Evolutionary conservation across 1,140 invertebrate genomes (phyloP), one percentile per base, ranked within the genome.

Genomic region (Limonius californicus): DNA sequence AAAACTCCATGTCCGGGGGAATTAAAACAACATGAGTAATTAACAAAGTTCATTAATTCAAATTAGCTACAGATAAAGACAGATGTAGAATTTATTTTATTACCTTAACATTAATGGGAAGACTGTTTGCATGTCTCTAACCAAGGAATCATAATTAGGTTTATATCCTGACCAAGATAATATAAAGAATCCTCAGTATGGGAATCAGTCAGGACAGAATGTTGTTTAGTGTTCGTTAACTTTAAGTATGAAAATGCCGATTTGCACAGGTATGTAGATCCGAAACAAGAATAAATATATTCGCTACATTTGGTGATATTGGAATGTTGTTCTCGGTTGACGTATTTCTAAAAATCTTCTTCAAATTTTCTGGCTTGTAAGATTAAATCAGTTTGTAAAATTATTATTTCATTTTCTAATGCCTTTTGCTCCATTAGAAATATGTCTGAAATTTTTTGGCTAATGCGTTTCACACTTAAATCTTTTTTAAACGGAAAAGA

Each of bases 381-480:
- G 54, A 61, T 65, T 61, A 65, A 23, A 60, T 61, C n/a, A n/a
- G n/a, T 32, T 59, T 59, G 57, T 59, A 43, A 59, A 47, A 20
- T 59, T 45, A 27, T 47, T 61, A 61, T 65, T 65, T 65, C 53
- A 57, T 65, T 61, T 65, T 65, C 43, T 14, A 39, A 39, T 9
- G 35, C 35, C 8, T 39, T 39, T 12, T 39, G 35, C 8, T 39
- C 11, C 35, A 39, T 57, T 53, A 61, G 0, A 61, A 61, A 61
- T 61, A 61, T 57, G 16, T 16, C 63, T 56, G 54, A 56, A 61
- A 61, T 61, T 61, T 59, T 63, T 63, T 39, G 1, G 42, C 43
- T 42, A 63, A 63, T 63, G 14, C 43, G 42, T 21, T 61, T 65
- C 55, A 61, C 55, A 61, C n/a, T 65, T 65, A 65, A 65, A 65